Evolutionary conservation across 2,113 vertebrate genomes (phyloP), one percentile per base, ranked within the genome.

Genomic region (Capreolus pygargus): DNA sequence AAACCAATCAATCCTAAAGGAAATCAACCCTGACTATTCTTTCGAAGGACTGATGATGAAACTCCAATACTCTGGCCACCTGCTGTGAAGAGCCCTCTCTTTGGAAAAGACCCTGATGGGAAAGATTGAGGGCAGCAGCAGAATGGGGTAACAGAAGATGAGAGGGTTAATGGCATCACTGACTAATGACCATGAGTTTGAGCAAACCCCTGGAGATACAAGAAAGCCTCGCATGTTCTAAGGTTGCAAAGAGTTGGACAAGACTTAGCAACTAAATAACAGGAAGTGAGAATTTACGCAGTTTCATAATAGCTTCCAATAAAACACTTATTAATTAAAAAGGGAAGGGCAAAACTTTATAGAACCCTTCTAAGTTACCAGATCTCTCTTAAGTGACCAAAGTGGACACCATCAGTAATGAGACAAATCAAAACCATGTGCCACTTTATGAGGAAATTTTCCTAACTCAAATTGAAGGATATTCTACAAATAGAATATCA

Each of bases 271-370:
- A 76, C 12, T 76, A 12, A 43, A 43, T 43, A 76, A 76, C 23
- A 88, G 76, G 4, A 92, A 96, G 14, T 79, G 27, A 74, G n/a
- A 60, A 47, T 91, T 74, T 91, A 93, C 12, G 14, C 33, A 90
- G 23, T 76, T 92, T 89, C 58, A 67, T 43, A 86, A 39, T 25
- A 96, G 45, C 39, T 87, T 36, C 16, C 27, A 8, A 84, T n/a
- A 94, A 96, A 92, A 96, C 76, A 93, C 30, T 60, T 52, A 84
- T 30, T 54, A 54, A 91, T 84, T 87, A 86, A 88, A 87, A 86
- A n/a, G 4, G 57, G 39, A 93, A 93, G 16, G 85, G 7, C 45
- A 58, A 78, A 78, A 96, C 47, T 94, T 93, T 81, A 86, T 7
- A 81, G 30, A 93, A 81, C 1, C 21, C 45, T 84, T 74, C 45